phyloP scores from a whole-genome alignment of 2,888 invertebrate genomes.

The Philhelius pedissequus region DNA sequence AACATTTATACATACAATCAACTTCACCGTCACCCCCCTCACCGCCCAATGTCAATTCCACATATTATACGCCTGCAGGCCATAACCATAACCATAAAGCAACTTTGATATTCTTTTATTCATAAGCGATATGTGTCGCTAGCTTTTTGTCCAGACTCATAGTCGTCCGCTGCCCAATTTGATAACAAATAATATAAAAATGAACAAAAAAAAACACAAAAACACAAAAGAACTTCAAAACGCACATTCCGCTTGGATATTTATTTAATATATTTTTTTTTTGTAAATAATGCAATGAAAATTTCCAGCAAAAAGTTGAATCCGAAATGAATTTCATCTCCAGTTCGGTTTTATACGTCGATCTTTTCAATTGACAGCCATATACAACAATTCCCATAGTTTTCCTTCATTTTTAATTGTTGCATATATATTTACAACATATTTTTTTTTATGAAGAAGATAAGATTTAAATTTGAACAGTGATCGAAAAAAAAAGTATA shows the following conservation, averaged over 20 bases:
- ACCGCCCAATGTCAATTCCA: slow-evolving; percentile 31
- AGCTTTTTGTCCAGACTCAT: not conserved
- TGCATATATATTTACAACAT: too few relatives aligned
- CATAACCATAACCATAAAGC: not conserved
- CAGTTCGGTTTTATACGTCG: slow-evolving; percentile 51
- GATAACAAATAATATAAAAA: slow-evolving; percentile 48
- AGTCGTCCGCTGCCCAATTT: slow-evolving; percentile 44
- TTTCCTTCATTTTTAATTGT: not conserved
- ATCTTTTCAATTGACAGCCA: slow-evolving; percentile 45
- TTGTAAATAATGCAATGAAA: not conserved
- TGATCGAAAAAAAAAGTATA: not conserved
- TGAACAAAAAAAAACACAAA: slow-evolving; percentile 24
- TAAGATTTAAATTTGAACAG: not conserved
- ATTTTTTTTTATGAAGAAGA: not conserved
- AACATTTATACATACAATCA: not conserved
- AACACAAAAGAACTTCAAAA: slow-evolving; percentile 20
- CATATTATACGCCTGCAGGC: not conserved
- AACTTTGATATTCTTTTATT: slow-evolving; percentile 21
- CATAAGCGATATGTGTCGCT: slow-evolving; percentile 18
- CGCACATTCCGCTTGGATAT: not conserved
- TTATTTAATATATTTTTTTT: too few relatives aligned
- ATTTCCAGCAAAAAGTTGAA: slow-evolving; percentile 22
- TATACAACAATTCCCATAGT: not conserved
- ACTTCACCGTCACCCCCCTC: not conserved
- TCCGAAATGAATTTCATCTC: slow-evolving; percentile 30